Percentiles rank a stretch among this genome's conserved stretches.
phyloP scores from a whole-genome alignment of 2,888 invertebrate genomes.

The Didymodactylos carnosus region DNA sequence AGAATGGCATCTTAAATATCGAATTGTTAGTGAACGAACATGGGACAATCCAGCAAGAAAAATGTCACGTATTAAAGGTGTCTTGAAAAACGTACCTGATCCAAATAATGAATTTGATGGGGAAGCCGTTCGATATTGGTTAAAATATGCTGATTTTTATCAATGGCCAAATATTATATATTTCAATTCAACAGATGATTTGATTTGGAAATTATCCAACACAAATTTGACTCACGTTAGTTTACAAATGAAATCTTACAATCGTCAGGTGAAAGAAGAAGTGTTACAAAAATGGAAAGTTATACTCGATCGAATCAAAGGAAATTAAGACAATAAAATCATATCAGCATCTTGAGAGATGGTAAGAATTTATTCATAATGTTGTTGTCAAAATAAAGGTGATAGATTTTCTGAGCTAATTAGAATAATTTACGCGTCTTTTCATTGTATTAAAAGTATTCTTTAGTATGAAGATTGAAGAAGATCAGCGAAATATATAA shows the following conservation, averaged over 20 bases:
- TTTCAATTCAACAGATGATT: slow-evolving; percentile 8
- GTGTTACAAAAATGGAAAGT: neutral
- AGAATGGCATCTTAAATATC: neutral
- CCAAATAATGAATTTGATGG: neutral
- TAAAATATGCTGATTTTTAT: slow-evolving; percentile 12
- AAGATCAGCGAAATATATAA: no score
- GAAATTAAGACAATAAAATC: no score
- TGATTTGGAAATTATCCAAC: slow-evolving; percentile 1
- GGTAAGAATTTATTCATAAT: no score
- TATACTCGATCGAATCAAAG: neutral
- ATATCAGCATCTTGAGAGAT: no score
- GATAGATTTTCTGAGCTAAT: no score
- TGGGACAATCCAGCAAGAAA: no score
- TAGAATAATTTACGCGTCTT: no score
- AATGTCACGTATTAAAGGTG: no score
- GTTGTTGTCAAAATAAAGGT: no score
- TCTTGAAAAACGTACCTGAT: neutral
- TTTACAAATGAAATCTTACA: neutral
- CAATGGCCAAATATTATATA: slow-evolving; percentile 11
- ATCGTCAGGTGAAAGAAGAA: neutral
- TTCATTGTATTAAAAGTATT: no score
- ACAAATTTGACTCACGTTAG: neutral
- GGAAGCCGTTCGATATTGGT: slow-evolving; percentile 11
- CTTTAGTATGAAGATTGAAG: no score
- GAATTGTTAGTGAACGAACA: neutral